Base-by-base conservation (phyloP, 2,888 invertebrate genomes). In the Tromatobia lineatoria region DNA sequence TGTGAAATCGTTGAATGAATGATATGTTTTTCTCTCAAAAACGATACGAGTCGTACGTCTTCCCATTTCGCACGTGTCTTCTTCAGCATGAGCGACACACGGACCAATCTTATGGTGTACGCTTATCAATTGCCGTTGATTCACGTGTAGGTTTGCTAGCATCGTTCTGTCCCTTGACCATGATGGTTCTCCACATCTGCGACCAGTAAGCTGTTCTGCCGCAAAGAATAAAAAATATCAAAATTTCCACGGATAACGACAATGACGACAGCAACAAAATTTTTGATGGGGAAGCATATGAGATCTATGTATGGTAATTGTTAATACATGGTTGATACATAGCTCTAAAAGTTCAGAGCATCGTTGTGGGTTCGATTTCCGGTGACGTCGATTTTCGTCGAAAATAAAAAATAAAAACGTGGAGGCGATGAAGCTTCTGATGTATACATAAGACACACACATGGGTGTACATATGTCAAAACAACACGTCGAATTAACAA, bases 141-240 rank as follows among this genome's bases (percentile, higher is more conserved):
- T n/a, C 86, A 87, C 80, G 59, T 87, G 8, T 80, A 87, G 25
- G 70, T 84, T 11, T 85, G 87, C 69, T 86, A 87, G 86, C 83
- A 1, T 87, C 87, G 84, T 87, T 86, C 25, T 87, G 87, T 67
- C 80, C 87, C 13, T 54, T 88, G n/a, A 87, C 87, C 11, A 86
- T 86, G 10, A 71, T 88, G 59, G 85, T 86, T 29, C 64, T 88
- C 11, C 88, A 88, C 18, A 79, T 87, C 11, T 87, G 87, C 59
- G 88, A 87, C 11, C 86, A 88, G 61, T 80, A 87, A 45, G 85
- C 87, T 2, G 75, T 88, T 54, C 66, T 88, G 59, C 83, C 81
- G 50, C 34, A 87, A 25, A 83, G 83, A 82, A 86, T 88, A 4
- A 66, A 64, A 59, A 75, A 77, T n/a, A 80, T 88, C 3, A 66